Percentiles rank a stretch among this genome's conserved stretches.
phyloP scores from a whole-genome alignment of 2,888 invertebrate species.

The Plebejus argus region DNA sequence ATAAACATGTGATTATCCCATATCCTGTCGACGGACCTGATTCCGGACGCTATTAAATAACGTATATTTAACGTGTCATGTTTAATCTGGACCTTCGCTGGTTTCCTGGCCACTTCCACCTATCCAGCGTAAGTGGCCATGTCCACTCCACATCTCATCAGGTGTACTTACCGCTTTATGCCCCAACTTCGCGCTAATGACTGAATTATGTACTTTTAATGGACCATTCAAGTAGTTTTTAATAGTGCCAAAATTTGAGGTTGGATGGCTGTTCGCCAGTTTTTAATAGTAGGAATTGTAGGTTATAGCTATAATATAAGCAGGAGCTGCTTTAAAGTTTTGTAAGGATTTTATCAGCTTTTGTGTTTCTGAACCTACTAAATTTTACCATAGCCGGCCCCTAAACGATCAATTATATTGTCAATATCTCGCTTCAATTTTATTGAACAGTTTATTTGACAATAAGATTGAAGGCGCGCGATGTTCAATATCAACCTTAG shows the following conservation, averaged over 20 bases:
- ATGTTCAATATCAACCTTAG: too few species aligned
- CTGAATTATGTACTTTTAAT: background rate
- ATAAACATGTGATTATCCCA: too few species aligned
- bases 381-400: too few species aligned
- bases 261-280: background rate
- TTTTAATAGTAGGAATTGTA: background rate
- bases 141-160: conserved; percentile 9
- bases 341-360: background rate
- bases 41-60: too few species aligned
- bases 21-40: too few species aligned
- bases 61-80: too few species aligned
- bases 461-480: too few species aligned
- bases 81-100: background rate
- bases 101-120: background rate
- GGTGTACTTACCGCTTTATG: conserved; percentile 1
- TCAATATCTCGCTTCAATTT: too few species aligned
- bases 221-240: background rate
- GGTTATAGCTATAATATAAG: background rate
- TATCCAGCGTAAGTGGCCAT: background rate
- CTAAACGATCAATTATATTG: too few species aligned
- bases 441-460: too few species aligned
- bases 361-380: too few species aligned
- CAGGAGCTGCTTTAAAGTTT: background rate
- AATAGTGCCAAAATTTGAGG: background rate
- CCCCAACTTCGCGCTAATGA: background rate